Evolutionary conservation across 2,113 vertebrate genomes (phyloP).

Genomic region (Nannobrachium achirus): DNA sequence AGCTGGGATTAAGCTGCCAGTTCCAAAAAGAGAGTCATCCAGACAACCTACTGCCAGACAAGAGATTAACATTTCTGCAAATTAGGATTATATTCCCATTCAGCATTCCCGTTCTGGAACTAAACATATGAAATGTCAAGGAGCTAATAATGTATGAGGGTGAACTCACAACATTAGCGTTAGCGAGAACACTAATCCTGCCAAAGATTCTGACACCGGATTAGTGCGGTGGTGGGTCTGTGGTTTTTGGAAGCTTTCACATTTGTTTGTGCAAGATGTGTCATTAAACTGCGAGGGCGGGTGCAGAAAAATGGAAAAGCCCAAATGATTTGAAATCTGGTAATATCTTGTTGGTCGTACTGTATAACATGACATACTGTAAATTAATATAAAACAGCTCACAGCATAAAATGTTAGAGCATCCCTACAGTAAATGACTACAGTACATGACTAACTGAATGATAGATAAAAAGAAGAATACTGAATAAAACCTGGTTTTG

Average conservation of each 20-base stretch:
- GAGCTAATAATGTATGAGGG: slow-evolving; percentile 49
- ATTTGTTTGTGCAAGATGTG: slow-evolving; percentile 55
- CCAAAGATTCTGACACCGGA: slow-evolving; percentile 50
- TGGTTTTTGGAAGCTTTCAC: slow-evolving; percentile 47
- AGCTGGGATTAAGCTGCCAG: slow-evolving; percentile 36
- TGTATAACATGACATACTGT: slow-evolving; percentile 36
- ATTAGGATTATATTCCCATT: slow-evolving; percentile 42
- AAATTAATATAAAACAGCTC: too few relatives aligned
- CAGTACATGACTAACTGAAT: not conserved
- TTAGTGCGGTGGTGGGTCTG: slow-evolving; percentile 51
- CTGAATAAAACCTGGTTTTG: not conserved
- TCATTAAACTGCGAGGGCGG: slow-evolving; percentile 43
- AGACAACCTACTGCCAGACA: slow-evolving; percentile 22
- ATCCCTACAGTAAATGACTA: too few relatives aligned
- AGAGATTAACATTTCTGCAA: slow-evolving; percentile 44
- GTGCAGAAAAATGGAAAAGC: slow-evolving; percentile 44
- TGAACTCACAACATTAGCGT: slow-evolving; percentile 48
- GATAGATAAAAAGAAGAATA: not conserved
- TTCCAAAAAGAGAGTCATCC: slow-evolving; percentile 33
- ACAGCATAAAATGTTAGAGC: too few relatives aligned
- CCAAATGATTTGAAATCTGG: slow-evolving; percentile 29
- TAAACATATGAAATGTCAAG: slow-evolving; percentile 36
- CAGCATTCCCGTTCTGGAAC: slow-evolving; percentile 20
- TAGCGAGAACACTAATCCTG: slow-evolving; percentile 37
- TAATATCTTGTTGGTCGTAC: slow-evolving; percentile 19